These are phyloP conservation scores for Chauna torquata DNA, from an alignment of 2,113 vertebrate species.

Conservation along the genomic window DNA sequence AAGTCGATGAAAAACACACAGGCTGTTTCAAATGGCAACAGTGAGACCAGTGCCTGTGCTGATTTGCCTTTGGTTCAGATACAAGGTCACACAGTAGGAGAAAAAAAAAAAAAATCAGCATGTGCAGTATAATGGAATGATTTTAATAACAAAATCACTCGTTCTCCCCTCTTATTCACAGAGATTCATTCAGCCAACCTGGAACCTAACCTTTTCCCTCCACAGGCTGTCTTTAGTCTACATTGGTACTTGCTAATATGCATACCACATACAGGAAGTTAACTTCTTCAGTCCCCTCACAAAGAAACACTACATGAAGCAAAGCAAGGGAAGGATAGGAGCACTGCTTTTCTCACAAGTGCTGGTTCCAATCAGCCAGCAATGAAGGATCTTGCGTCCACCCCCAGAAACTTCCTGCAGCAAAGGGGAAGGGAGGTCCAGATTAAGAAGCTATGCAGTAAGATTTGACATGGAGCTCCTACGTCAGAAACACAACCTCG, in stretches of 20 bases:
- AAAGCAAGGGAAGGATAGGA: not conserved
- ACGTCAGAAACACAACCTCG: not conserved
- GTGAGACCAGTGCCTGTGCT: not conserved
- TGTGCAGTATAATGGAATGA: not conserved
- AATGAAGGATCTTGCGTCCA: not conserved
- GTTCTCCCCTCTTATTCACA: not conserved
- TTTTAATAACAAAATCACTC: not conserved
- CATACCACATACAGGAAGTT: not conserved
- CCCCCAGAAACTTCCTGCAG: not conserved
- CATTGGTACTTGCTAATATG: not conserved
- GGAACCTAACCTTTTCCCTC: not conserved
- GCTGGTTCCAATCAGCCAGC: not conserved
- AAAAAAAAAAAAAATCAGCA: not conserved
- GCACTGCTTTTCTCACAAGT: not conserved
- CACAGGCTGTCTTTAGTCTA: not conserved
- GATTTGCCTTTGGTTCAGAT: not conserved
- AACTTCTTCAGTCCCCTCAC: not conserved
- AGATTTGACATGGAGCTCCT: not conserved
- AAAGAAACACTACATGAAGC: not conserved
- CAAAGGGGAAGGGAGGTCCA: not conserved
- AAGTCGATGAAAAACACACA: not conserved
- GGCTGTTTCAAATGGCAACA: not conserved
- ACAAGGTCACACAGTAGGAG: not conserved
- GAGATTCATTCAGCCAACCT: not conserved
- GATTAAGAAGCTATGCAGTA: not conserved